Conservation (phyloP, 1,140 invertebrate genomes). For the Manduca sexta region DNA sequence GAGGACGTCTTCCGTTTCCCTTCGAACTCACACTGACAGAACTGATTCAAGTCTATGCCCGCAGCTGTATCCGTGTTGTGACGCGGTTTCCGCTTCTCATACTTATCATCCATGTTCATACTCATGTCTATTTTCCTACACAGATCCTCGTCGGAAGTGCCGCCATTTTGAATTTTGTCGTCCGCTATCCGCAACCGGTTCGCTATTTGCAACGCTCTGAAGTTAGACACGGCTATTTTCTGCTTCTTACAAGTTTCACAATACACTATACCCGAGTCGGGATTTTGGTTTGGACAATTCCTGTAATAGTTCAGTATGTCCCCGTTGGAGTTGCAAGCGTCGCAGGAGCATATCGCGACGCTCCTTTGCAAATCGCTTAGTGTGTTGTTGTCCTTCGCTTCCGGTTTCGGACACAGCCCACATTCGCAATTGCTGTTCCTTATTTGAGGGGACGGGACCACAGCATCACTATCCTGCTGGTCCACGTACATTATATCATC, state of each 20-base stretch:
- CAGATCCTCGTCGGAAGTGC: conserved; percentile 55
- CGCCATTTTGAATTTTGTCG: conserved; percentile 49
- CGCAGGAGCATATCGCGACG: conserved; percentile 60
- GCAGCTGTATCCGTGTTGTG: conserved; percentile 57
- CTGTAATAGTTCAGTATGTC: conserved; percentile 58
- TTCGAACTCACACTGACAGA: conserved; percentile 66
- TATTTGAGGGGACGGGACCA: conserved; percentile 33
- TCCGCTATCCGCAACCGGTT: conserved; percentile 58
- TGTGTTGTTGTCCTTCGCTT: conserved; percentile 43
- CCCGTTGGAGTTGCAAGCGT: conserved; percentile 59
- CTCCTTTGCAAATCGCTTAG: conserved; percentile 67
- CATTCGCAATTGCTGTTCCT: conserved; percentile 62
- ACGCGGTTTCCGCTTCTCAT: conserved; percentile 57
- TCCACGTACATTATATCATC: conserved; percentile 65
- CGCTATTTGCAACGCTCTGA: conserved; percentile 66
- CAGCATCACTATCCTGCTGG: conserved; percentile 47
- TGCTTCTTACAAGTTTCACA: conserved; percentile 68
- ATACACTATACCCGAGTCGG: conserved; percentile 62
- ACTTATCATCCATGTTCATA: conserved; percentile 56
- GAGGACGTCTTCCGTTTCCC: conserved; percentile 70
- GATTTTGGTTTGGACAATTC: conserved; percentile 53
- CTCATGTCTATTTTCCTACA: conserved; percentile 67
- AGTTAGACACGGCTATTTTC: conserved; percentile 69
- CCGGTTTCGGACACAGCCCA: conserved; percentile 56
- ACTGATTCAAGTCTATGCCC: conserved; percentile 69